Evolutionary conservation across 2,888 invertebrate genomes (phyloP).

Genomic region (Cremastobaeus sp.): DNA sequence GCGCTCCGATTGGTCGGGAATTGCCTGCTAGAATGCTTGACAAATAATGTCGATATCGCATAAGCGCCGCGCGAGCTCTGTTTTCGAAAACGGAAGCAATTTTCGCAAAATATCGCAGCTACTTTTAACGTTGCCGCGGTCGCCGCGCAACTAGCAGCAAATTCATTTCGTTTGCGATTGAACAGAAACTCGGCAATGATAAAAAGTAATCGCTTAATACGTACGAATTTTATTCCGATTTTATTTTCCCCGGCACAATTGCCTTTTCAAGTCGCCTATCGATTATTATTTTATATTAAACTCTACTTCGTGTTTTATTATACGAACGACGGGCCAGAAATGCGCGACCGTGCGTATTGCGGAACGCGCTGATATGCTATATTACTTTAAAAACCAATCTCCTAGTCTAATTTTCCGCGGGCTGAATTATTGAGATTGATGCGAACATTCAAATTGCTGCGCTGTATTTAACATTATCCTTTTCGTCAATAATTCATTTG

Average conservation of each 20-base stretch:
- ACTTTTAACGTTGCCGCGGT: no score
- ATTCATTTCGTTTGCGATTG: no score
- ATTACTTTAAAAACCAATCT: conserved; percentile 31
- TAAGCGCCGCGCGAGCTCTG: not conserved
- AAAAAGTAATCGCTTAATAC: not conserved
- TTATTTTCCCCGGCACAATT: no score
- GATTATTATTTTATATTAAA: conserved; percentile 17
- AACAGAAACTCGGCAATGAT: no score
- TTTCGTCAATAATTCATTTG: conserved; percentile 18
- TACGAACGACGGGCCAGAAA: not conserved
- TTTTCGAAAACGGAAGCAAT: no score
- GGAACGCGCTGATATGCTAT: no score
- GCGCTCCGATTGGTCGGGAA: conserved; percentile 2
- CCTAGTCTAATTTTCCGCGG: conserved; percentile 23
- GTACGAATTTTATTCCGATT: no score
- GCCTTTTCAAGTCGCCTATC: not conserved
- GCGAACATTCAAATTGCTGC: conserved; percentile 11
- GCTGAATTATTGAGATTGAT: conserved; percentile 16
- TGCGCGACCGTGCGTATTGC: no score
- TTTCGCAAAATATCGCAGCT: no score
- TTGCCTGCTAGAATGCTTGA: conserved; percentile 12
- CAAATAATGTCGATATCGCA: conserved; percentile 17
- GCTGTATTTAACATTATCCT: conserved; percentile 21
- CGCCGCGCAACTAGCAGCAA: no score
- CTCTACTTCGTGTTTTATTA: conserved; percentile 8